These are phyloP conservation scores for Amphiprion ocellaris DNA, from an alignment of 2,113 vertebrate genomes.

Conservation along the genomic window DNA sequence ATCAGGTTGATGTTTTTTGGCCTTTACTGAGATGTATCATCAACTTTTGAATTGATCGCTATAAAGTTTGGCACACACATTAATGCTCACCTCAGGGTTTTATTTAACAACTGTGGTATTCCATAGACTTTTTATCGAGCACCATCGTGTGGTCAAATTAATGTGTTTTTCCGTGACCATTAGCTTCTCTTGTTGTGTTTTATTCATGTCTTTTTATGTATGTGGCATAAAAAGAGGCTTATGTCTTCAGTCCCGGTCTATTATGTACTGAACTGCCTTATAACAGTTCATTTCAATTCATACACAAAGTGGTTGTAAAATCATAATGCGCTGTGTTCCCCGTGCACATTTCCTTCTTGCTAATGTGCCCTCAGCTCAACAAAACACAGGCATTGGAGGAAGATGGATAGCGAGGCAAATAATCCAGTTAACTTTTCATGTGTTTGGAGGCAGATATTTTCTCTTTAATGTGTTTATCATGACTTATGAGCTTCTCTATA, in stretches of 20 bases:
- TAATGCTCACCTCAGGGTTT: too few species aligned
- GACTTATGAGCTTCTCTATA: slow-evolving; percentile 72
- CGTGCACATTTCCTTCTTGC: slow-evolving; percentile 31
- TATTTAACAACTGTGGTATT: too few species aligned
- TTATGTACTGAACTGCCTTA: slow-evolving; percentile 41
- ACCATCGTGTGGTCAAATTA: background rate
- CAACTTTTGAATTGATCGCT: too few species aligned
- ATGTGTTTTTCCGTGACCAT: background rate
- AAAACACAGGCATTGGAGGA: slow-evolving; percentile 44
- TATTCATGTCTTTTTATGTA: slow-evolving; percentile 28
- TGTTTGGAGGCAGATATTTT: slow-evolving; percentile 73
- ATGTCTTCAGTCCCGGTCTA: background rate
- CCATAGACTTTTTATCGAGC: too few species aligned
- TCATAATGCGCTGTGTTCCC: slow-evolving; percentile 40
- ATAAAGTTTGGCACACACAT: too few species aligned
- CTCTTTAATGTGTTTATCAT: slow-evolving; percentile 77
- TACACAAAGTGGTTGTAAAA: slow-evolving; percentile 61
- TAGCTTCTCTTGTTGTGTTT: background rate
- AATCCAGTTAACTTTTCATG: slow-evolving; percentile 72
- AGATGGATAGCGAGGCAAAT: slow-evolving; percentile 69
- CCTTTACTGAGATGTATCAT: too few species aligned
- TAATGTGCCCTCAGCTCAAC: slow-evolving; percentile 57
- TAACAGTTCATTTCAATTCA: slow-evolving; percentile 46
- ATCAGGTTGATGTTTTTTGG: too few species aligned
- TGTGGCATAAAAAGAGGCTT: slow-evolving; percentile 16